Evolutionary conservation across 1,140 invertebrate genomes (phyloP), one percentile per base, ranked within the genome.

Genomic region (Microplitis demolitor): DNA sequence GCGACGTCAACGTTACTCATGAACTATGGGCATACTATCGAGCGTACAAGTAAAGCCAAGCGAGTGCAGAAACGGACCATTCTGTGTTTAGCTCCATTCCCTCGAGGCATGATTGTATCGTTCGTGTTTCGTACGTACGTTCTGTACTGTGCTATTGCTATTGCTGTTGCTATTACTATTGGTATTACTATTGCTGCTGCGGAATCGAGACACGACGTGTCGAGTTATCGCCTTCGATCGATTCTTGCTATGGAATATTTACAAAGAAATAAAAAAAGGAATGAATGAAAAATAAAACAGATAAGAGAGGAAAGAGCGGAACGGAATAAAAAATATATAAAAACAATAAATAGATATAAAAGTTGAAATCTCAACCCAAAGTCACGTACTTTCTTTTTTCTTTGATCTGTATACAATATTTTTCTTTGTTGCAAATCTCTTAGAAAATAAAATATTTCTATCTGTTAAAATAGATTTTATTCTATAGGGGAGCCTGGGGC

Each of bases 31-130:
- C 24, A 39, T 56, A 24, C 56, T 16, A 16, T 34, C 64, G 64
- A 31, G 37, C 39, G 24, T 24, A 37, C 33, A 45, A 45, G 39
- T 45, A 45, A 45, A 45, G 6, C 11, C 39, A 45, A 45, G 39
- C 39, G 39, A 45, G 39, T 11, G 39, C 39, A 45, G 39, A 45
- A 45, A 45, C 39, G 39, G 39, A 45, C 39, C 39, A 45, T 45
- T 45, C 39, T 45, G 39, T 45, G 39, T 45, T 45, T 45, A 45
- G 39, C 11, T 45, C 70, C 53, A 64, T 72, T 72, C 71, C 70
- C 70, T 66, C 16, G 63, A 72, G 64, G 71, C 56, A 68, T 33
- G 56, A 61, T 72, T 67, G 64, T 72, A 72, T 72, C 70, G 62
- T 72, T 72, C 63, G 53, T 72, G 63, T 64, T 71, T 62, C 16